A percentile compares a stretch with the other conserved stretches of the same genome.
phyloP scores from a whole-genome alignment of 2,888 invertebrate genomes.

The Brachyptera risi region DNA sequence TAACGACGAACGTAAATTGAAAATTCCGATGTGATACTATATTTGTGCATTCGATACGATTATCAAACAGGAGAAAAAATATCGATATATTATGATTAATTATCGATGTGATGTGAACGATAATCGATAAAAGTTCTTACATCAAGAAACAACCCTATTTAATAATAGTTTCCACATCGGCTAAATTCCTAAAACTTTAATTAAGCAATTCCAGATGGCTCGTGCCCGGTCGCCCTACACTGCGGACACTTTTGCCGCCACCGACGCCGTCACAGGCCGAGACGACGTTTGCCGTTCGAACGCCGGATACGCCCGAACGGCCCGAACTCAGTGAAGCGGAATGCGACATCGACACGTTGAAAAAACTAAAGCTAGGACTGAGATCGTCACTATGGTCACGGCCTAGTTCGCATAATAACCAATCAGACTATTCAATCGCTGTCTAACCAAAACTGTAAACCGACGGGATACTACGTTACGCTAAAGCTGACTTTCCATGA shows the following conservation, averaged over 20 bases:
- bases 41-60: background rate
- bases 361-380: slow-evolving; percentile 66
- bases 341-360: slow-evolving; percentile 69
- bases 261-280: slow-evolving; percentile 55
- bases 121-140: too few species aligned
- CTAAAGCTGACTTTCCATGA: too few species aligned
- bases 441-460: slow-evolving; percentile 54
- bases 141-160: too few species aligned
- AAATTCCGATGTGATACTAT: too few species aligned
- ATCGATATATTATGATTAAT: too few species aligned
- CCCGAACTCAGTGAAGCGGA: slow-evolving; percentile 66
- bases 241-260: too few species aligned
- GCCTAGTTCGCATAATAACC: slow-evolving; percentile 56
- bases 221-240: slow-evolving; percentile 50
- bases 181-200: slow-evolving; percentile 12
- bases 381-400: slow-evolving; percentile 67
- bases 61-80: background rate
- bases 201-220: slow-evolving; percentile 49
- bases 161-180: slow-evolving; percentile 11
- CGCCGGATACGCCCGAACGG: slow-evolving; percentile 44
- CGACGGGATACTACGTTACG: too few species aligned
- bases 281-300: slow-evolving; percentile 50
- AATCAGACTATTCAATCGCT: slow-evolving; percentile 70
- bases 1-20: too few species aligned
- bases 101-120: too few species aligned